Evolutionary conservation across 2,797 vertebrate species (phyloP).

Genomic region (Clarias pachynema): DNA sequence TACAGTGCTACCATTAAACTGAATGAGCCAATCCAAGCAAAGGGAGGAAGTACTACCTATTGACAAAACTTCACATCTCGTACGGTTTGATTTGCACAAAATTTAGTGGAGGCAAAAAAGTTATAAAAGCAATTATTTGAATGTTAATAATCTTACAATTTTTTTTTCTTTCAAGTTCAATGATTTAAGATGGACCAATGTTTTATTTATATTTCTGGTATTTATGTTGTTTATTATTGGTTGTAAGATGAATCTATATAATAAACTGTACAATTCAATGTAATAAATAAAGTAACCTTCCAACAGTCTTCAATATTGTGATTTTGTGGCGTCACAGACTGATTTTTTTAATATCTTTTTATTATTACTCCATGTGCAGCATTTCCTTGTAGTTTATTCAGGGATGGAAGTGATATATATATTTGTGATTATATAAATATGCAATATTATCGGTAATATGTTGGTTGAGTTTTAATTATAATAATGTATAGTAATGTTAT

Average conservation of each 20-base stretch:
- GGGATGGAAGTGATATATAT: background rate
- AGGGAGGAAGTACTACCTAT: background rate
- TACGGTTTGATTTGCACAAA: background rate
- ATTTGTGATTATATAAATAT: too few relatives aligned
- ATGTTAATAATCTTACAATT: background rate
- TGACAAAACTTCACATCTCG: background rate
- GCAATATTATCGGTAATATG: too few relatives aligned
- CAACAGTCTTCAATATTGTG: background rate
- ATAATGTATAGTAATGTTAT: too few relatives aligned
- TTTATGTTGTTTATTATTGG: background rate
- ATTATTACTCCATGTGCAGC: too few relatives aligned
- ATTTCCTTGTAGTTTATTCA: background rate
- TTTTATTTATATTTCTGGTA: background rate
- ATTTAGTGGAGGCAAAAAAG: background rate
- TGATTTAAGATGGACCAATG: background rate
- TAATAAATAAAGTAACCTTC: conserved; percentile 10
- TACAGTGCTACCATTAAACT: background rate
- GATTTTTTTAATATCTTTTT: background rate
- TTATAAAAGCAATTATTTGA: background rate
- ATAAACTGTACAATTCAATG: background rate
- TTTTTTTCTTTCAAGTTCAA: background rate
- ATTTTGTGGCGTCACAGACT: background rate
- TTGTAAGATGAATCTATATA: background rate
- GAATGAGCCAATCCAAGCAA: background rate
- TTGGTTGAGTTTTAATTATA: too few relatives aligned